Conservation (phyloP, 2,113 vertebrate genomes). For the Pan paniscus region DNA sequence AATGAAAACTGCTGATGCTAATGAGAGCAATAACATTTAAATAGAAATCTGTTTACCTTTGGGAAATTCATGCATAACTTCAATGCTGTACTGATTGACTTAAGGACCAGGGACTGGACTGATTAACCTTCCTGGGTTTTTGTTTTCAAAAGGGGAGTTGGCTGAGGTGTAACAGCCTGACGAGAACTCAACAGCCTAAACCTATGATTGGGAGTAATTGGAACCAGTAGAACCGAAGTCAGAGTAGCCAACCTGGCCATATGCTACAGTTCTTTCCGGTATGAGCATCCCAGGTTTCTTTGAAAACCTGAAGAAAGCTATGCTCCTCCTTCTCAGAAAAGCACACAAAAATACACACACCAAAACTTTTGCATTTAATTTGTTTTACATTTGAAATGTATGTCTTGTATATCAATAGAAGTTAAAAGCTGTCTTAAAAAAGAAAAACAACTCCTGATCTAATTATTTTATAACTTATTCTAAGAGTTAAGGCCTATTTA, state of each 20-base stretch:
- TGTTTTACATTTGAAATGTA: conserved; percentile 32
- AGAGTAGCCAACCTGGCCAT: not conserved
- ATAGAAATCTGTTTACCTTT: conserved; percentile 50
- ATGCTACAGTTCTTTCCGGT: not conserved
- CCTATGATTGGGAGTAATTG: not conserved
- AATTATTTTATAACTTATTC: conserved; percentile 52
- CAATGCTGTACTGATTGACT: conserved; percentile 12
- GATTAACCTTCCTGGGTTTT: conserved; percentile 25
- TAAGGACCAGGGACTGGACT: not conserved
- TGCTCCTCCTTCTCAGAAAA: not conserved
- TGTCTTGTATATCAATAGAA: conserved; percentile 37
- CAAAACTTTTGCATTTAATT: conserved; percentile 52
- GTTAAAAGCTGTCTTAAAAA: conserved; percentile 45
- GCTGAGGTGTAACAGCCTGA: not conserved
- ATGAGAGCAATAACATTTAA: conserved; percentile 54
- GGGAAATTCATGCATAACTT: conserved; percentile 42
- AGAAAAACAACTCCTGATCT: conserved; percentile 18
- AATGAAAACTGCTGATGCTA: conserved; percentile 55
- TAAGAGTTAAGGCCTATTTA: conserved; percentile 49
- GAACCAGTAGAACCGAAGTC: not conserved
- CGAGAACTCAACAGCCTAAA: not conserved
- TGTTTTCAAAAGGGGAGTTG: not conserved
- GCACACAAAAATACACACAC: conserved; percentile 3
- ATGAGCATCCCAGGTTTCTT: not conserved
- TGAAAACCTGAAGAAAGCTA: not conserved